Conservation (phyloP, 1,140 invertebrate species). For the Sarcophaga peregrina region DNA sequence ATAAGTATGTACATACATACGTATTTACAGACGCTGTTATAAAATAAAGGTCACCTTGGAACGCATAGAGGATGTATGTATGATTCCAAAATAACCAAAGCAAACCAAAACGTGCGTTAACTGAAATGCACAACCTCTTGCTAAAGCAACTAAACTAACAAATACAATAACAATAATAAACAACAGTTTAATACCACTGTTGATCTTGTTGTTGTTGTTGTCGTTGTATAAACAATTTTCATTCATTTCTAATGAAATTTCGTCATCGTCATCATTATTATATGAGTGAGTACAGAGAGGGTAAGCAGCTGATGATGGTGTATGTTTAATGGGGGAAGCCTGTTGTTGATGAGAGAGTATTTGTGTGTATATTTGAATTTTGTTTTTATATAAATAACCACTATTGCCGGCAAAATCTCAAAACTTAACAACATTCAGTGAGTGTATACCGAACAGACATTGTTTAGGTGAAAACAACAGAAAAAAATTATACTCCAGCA, state of each 20-base stretch:
- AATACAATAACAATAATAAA: neutral
- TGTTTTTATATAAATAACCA: constrained; percentile 30
- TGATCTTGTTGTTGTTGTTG: no score
- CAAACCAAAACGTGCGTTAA: constrained; percentile 11
- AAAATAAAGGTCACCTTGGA: constrained; percentile 41
- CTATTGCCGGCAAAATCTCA: constrained; percentile 10
- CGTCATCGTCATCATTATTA: constrained; percentile 22
- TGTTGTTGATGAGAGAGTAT: neutral
- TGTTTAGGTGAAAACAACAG: neutral
- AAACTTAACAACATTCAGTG: neutral
- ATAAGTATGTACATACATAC: no score
- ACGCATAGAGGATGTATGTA: neutral
- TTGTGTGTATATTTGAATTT: neutral
- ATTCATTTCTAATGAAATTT: constrained; percentile 39
- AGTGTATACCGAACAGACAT: neutral
- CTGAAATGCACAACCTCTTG: constrained; percentile 28
- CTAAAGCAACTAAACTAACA: neutral
- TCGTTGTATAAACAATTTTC: constrained; percentile 20
- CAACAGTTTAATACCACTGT: neutral
- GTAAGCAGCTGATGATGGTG: neutral
- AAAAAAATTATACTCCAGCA: constrained; percentile 14
- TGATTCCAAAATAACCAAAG: constrained; percentile 11
- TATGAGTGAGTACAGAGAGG: neutral
- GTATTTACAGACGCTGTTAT: neutral
- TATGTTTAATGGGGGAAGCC: neutral